Evolutionary conservation across 2,888 invertebrate species (phyloP).

Genomic region (Lasioglossum pauxillum): DNA sequence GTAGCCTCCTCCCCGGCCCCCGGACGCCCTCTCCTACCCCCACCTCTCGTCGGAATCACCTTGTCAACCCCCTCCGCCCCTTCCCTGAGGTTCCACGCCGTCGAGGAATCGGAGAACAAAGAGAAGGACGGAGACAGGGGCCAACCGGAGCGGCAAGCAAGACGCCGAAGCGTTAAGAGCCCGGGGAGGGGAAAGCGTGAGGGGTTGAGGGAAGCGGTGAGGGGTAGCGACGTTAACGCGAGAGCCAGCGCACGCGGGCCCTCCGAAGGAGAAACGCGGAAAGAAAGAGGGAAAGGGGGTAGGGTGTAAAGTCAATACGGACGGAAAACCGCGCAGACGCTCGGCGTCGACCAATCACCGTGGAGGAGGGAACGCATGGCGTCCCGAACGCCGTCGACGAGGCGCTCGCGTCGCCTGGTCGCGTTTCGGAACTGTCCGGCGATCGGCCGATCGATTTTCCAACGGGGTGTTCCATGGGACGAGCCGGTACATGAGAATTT

Average conservation of each 20-base stretch:
- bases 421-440: slow-evolving; percentile 25
- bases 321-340: slow-evolving; percentile 78
- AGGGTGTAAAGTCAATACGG: slow-evolving; percentile 81
- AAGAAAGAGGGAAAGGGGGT: slow-evolving; percentile 27
- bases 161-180: neutral
- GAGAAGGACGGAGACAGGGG: neutral
- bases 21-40: neutral
- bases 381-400: neutral
- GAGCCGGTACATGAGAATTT: neutral
- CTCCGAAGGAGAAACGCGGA: slow-evolving; percentile 23
- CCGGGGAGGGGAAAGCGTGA: neutral
- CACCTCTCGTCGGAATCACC: slow-evolving; percentile 19
- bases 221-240: neutral
- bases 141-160: neutral
- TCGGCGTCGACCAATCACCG: slow-evolving; percentile 74
- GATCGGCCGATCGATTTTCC: neutral
- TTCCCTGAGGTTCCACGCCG: neutral
- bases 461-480: neutral
- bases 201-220: neutral
- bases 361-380: slow-evolving; percentile 74
- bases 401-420: slow-evolving; percentile 41
- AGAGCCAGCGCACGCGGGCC: slow-evolving; percentile 19
- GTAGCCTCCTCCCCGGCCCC: slow-evolving; percentile 35
- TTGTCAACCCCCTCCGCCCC: slow-evolving; percentile 24
- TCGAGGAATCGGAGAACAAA: slow-evolving; percentile 6